Base-by-base conservation (phyloP, 2,113 vertebrate genomes). In the Ochotona princeps region DNA sequence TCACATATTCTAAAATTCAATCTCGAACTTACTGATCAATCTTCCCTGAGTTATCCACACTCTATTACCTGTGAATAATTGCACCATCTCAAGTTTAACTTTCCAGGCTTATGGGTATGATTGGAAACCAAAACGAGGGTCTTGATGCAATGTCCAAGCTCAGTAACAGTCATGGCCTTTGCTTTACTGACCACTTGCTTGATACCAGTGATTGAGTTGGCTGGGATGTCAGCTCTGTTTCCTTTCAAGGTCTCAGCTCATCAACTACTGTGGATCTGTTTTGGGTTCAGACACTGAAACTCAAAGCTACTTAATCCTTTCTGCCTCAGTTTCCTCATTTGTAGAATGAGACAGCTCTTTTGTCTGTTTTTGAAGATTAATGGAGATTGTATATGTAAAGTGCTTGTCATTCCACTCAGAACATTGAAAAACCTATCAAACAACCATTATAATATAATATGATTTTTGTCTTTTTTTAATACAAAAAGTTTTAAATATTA, bases 1-100 rank as follows among this genome's bases (percentile, higher is more conserved):
- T 51, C 73, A 63, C 65, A 63, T 79, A 15, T 69, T 83, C 84
- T 89, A 72, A 95, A 87, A 87, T 84, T 74, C 54, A 90, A 28
- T 67, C 82, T 95, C 38, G 78, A 94, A 69, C 14, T 35, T 79
- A 91, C 18, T 82, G 70, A 95, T 82, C 38, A 63, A 79, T 90
- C 94, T 93, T 73, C 44, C 66, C 76, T 35, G 78, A 93, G 74
- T 44, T 83, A 89, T 49, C 81, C 51, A 87, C 47, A 81, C 49
- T 92, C 82, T 91, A 92, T 91, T 95, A 72, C 82, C 80, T 92
- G 23, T 95, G 83, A 95, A 83, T 69, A 92, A 74, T 90, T 96
- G 60, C 60, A 85, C 47, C 90, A 89, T 91, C 91, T 83, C 76
- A 96, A 79, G 87, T 87, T 83, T 83, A 94, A 69, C 49, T 90